Base-by-base conservation (phyloP, 2,888 invertebrate genomes). In the Chironomus tentans region DNA sequence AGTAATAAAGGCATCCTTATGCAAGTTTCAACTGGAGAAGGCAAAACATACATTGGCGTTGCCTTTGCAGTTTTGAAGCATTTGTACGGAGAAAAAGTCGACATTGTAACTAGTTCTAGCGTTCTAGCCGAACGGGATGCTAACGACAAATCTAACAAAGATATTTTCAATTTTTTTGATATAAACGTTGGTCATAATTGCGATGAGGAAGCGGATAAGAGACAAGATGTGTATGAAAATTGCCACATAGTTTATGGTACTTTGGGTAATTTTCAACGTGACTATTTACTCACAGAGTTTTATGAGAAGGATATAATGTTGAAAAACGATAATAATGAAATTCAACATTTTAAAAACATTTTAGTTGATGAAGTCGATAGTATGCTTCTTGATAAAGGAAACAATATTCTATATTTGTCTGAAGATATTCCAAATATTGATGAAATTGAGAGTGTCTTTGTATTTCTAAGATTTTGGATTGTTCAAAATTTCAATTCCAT, bases 331-430 rank as follows among this genome's bases (percentile, higher is more conserved):
- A 4, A 24, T 24, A 3, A 24, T 24, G 4, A 24, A 24, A 78
- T 79, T 21, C 79, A 81, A 46, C 77, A 75, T 4, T 80, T 80
- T 76, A 78, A 79, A 12, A 79, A 78, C 15, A 80, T 83, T 0
- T 81, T 84, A 7, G 79, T 84, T 3, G 84, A 84, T 77, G 84
- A 84, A 79, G 84, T 84, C 0, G 84, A 84, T 77, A 82, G 81
- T 77, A 82, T 84, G 83, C 77, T 84, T 50, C 79, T 84, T 3
- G 84, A 84, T 78, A 82, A 83, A 69, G 83, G 82, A 4, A 81
- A 80, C 69, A 81, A 83, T 77, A 81, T 82, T 47, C 79, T 83
- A 3, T 82, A 83, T 73, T 78, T 84, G 47, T 82, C 82, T 0
- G 80, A 82, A 50, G 80, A 80, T 13, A 78, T 83, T 24, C 80